These are phyloP conservation scores for Bradypodion ventrale DNA, from an alignment of 2,797 vertebrate species.

Conservation along the genomic window DNA sequence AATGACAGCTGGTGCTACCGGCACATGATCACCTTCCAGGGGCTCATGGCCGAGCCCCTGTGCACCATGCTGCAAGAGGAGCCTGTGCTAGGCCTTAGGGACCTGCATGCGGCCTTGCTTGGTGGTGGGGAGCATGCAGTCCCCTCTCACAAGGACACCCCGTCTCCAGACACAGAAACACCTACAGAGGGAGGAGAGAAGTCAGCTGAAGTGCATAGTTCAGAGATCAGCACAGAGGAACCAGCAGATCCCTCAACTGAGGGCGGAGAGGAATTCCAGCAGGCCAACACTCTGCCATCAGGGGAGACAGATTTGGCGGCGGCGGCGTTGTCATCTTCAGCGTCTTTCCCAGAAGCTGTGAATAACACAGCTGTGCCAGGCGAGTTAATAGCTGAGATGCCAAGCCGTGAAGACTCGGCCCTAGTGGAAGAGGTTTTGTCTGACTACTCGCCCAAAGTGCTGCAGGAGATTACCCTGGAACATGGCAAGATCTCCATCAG, in stretches of 20 bases:
- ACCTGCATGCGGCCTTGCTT: constrained; percentile 11
- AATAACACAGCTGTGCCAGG: neutral
- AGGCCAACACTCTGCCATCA: neutral
- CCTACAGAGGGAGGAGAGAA: neutral
- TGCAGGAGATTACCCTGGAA: constrained; percentile 44
- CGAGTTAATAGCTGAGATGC: neutral
- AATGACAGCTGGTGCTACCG: constrained; percentile 68
- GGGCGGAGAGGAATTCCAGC: neutral
- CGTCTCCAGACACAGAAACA: neutral
- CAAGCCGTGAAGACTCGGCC: neutral
- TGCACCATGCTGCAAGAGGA: constrained; percentile 60
- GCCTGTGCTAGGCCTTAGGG: constrained; percentile 49
- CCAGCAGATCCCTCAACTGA: neutral
- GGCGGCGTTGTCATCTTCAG: neutral
- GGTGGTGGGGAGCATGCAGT: constrained; percentile 5
- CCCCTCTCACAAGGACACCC: neutral
- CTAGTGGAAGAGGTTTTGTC: neutral
- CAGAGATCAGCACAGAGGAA: neutral
- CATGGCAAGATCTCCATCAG: constrained; percentile 57
- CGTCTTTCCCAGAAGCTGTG: neutral
- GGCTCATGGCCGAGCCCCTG: constrained; percentile 65
- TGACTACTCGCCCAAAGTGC: neutral
- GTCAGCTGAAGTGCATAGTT: neutral
- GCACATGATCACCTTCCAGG: constrained; percentile 66
- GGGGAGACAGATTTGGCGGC: rapidly evolving